phyloP scores from a whole-genome alignment of 2,888 invertebrate genomes.

The Chrysolina americana region DNA sequence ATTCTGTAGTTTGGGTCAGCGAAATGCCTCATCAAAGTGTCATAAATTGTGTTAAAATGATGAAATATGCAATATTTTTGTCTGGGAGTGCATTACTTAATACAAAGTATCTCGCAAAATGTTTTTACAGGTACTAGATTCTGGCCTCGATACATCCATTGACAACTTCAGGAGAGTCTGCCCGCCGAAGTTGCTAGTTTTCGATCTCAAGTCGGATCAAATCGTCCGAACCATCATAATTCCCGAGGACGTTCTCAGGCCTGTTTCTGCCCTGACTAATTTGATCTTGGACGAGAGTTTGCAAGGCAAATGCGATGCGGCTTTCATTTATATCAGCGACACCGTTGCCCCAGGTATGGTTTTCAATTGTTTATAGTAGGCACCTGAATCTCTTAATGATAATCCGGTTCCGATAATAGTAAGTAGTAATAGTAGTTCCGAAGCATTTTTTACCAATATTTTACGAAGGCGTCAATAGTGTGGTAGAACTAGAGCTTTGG shows the following conservation, averaged over 20 bases:
- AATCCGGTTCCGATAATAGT: too few relatives aligned
- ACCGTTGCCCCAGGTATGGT: conserved; percentile 83
- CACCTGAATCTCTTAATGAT: too few relatives aligned
- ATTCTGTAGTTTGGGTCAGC: too few relatives aligned
- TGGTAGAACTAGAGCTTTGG: too few relatives aligned
- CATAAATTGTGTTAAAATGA: too few relatives aligned
- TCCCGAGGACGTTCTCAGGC: conserved; percentile 81
- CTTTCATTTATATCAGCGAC: conserved; percentile 85
- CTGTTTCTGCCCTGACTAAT: conserved; percentile 84
- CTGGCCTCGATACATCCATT: conserved; percentile 80
- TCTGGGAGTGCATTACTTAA: too few relatives aligned
- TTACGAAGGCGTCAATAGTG: too few relatives aligned
- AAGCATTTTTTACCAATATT: too few relatives aligned
- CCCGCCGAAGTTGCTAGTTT: conserved; percentile 85
- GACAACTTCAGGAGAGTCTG: conserved; percentile 79
- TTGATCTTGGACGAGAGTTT: conserved; percentile 83
- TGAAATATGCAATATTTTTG: too few relatives aligned
- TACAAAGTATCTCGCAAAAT: too few relatives aligned
- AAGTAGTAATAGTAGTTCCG: too few relatives aligned
- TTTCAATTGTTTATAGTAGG: neutral
- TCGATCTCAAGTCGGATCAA: conserved; percentile 82
- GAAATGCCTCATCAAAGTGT: too few relatives aligned
- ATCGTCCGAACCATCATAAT: conserved; percentile 81
- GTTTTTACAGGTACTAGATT: conserved; percentile 83
- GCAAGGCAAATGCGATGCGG: conserved; percentile 80